Base-by-base conservation (phyloP, 2,888 invertebrate species). In the Diplazon laetatorius region DNA sequence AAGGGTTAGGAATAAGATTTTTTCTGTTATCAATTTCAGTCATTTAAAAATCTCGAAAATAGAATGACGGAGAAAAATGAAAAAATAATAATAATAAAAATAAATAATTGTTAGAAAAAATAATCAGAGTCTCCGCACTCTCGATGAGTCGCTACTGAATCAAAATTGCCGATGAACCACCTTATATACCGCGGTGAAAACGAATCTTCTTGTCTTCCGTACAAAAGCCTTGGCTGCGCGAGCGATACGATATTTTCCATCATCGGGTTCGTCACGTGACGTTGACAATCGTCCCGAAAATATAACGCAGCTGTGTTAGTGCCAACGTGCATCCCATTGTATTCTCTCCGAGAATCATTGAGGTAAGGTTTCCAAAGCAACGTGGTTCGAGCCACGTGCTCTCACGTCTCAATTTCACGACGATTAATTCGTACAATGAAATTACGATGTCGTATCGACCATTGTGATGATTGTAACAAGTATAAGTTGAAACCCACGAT, bases 151-250 rank as follows among this genome's bases (percentile, higher is more conserved):
- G 16, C 1, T 55, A 55, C 30, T 55, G 55, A 55, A 30, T 9
- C 16, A 14, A 35, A 16, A 4, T 9, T 30, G 16, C 6, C 9
- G 8, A 8, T 8, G 30, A 1, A 9, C 14, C 16, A 14, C 30
- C 35, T 55, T 55, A 55, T 55, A 55, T 55, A 55, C 55, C 1
- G 10, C 50, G 25, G n/a, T 3, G 55, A 9, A 55, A 55, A 55
- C 35, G 8, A 30, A 14, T 35, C 30, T 30, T 55, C 30, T 52
- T 25, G 52, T 52, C 4, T 14, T 8, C 8, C 25, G 30, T 55
- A 35, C 25, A 16, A 55, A 55, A 55, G 30, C 55, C 16, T n/a
- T 14, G 25, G 22, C 30, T 5, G 22, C 12, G 22, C 22, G 14
- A 0, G 30, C 16, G 16, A 1, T 18, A 8, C 20, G 1, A 9